A percentile compares a stretch with the other conserved stretches of the same genome.
Evolutionary conservation across 2,888 invertebrate genomes (phyloP).

Genomic region (Hermaeophaga mercurialis): DNA sequence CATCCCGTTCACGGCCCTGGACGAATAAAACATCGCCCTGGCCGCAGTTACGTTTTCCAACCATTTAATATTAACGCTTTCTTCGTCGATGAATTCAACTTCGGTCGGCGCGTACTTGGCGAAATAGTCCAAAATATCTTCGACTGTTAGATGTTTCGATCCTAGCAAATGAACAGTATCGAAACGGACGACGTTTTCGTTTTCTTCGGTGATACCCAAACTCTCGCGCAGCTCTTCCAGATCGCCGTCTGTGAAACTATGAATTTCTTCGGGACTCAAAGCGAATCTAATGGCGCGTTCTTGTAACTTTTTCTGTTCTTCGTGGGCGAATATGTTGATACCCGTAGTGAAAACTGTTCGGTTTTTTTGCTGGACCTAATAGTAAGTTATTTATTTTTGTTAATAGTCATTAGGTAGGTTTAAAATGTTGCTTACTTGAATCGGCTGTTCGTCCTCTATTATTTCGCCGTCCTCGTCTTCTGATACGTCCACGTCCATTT

Average conservation of each 20-base stretch:
- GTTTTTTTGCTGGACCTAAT: constrained; percentile 49
- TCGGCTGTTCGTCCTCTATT: constrained; percentile 43
- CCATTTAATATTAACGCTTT: constrained; percentile 77
- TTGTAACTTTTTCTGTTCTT: constrained; percentile 61
- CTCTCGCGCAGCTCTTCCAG: constrained; percentile 55
- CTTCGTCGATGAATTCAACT: constrained; percentile 82
- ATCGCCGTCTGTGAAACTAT: constrained; percentile 57
- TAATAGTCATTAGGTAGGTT: background rate
- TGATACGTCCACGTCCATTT: constrained; percentile 60
- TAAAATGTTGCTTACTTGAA: background rate
- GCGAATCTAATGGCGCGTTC: constrained; percentile 66
- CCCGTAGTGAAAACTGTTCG: constrained; percentile 58
- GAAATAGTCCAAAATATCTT: constrained; percentile 81
- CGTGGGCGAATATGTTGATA: constrained; percentile 59
- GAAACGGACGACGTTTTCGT: constrained; percentile 69
- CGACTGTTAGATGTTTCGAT: constrained; percentile 74
- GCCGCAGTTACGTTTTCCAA: constrained; percentile 64
- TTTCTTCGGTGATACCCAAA: constrained; percentile 63
- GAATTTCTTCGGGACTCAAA: constrained; percentile 56
- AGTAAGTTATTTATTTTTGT: constrained; percentile 21
- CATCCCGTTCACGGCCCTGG: constrained; percentile 55
- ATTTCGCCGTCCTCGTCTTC: constrained; percentile 58
- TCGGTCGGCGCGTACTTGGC: constrained; percentile 75
- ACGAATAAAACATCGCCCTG: constrained; percentile 64
- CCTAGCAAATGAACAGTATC: constrained; percentile 79